Evolutionary conservation across 2,113 vertebrate genomes (phyloP).

Genomic region (Xiphorhynchus elegans): DNA sequence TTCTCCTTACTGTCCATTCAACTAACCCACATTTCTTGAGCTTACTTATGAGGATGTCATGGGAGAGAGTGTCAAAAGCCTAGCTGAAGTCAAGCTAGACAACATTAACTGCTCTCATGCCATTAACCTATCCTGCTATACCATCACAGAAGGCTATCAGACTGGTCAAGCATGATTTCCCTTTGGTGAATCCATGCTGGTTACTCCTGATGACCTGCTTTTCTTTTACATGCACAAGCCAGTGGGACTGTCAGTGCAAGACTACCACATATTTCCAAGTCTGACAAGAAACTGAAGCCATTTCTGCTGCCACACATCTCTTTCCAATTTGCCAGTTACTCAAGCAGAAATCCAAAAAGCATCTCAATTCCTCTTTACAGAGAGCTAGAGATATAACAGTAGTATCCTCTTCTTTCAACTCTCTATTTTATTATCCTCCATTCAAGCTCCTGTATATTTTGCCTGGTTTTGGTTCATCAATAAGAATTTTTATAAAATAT

Average conservation of each 20-base stretch:
- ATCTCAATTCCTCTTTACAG: not conserved
- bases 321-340: not conserved
- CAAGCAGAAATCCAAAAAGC: not conserved
- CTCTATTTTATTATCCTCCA: not conserved
- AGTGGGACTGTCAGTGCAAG: not conserved
- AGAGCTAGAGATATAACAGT: not conserved
- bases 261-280: not conserved
- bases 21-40: not conserved
- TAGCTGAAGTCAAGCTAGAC: not conserved
- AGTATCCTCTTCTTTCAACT: not conserved
- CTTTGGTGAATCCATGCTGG: not conserved
- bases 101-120: not conserved
- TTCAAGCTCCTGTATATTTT: not conserved
- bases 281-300: not conserved
- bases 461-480: not conserved
- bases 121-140: not conserved
- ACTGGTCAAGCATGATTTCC: not conserved
- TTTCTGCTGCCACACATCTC: not conserved
- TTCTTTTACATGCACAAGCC: not conserved
- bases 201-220: not conserved
- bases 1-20: not conserved
- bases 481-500: not conserved
- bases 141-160: not conserved
- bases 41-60: accelerated
- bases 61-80: not conserved